Conservation (phyloP, 2,888 invertebrate genomes). For the Opisthograptis luteolata region DNA sequence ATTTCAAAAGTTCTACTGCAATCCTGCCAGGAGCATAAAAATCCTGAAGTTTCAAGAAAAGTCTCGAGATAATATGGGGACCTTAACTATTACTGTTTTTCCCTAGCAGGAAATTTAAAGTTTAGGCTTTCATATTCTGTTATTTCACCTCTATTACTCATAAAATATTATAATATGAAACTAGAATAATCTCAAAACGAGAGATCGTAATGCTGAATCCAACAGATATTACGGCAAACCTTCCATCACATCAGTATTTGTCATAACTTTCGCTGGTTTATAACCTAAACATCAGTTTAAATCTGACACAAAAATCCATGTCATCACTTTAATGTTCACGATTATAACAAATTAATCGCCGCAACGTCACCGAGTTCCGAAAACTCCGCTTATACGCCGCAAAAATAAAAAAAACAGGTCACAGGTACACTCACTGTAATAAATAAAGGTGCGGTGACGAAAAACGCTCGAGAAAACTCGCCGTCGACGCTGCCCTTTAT, state of each 20-base stretch:
- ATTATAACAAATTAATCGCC: constrained; percentile 38
- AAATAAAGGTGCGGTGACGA: constrained; percentile 39
- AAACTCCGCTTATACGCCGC: constrained; percentile 36
- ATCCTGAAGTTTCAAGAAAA: too few relatives aligned
- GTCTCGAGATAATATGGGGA: too few relatives aligned
- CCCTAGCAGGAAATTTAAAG: too few relatives aligned
- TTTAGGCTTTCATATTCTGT: too few relatives aligned
- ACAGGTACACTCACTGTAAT: constrained; percentile 40
- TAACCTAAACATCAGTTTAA: constrained; percentile 16
- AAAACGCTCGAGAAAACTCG: constrained; percentile 31
- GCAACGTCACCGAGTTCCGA: constrained; percentile 43
- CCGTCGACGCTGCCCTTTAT: constrained; percentile 36
- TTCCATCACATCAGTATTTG: constrained; percentile 4
- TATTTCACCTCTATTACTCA: too few relatives aligned
- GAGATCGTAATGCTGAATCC: too few relatives aligned
- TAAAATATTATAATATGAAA: too few relatives aligned
- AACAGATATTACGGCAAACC: too few relatives aligned
- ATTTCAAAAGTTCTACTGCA: too few relatives aligned
- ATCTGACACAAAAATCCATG: constrained; percentile 20
- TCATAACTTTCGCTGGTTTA: constrained; percentile 14
- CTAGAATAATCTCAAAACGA: too few relatives aligned
- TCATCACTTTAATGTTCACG: constrained; percentile 26
- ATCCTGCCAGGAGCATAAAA: too few relatives aligned
- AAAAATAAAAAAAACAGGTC: constrained; percentile 48
- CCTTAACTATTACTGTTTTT: too few relatives aligned